A percentile compares a stretch with the other conserved stretches of the same genome.
These are phyloP conservation scores for Hippocampus barbouri DNA, from an alignment of 2,113 vertebrate species.

Conservation along the genomic window DNA sequence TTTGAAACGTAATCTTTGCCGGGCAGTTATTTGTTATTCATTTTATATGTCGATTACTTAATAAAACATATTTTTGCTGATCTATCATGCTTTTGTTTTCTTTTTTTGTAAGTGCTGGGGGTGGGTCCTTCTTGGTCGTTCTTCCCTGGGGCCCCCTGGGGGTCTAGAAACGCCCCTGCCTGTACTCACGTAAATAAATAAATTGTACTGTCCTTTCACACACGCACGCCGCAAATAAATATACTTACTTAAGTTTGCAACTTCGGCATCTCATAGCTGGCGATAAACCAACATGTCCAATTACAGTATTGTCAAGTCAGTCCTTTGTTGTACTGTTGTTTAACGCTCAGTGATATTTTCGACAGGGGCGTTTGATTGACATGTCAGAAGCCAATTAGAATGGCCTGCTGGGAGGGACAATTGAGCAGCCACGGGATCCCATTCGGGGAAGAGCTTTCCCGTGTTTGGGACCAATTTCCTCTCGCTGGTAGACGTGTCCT, in stretches of 20 bases:
- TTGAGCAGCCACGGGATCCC: slow-evolving; percentile 8
- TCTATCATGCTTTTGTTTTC: too few relatives aligned
- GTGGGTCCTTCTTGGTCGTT: too few relatives aligned
- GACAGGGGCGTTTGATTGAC: slow-evolving; percentile 32
- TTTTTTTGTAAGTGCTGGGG: too few relatives aligned
- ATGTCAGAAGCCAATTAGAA: slow-evolving; percentile 9
- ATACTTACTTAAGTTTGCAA: background rate
- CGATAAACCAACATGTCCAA: too few relatives aligned
- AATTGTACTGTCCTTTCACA: background rate
- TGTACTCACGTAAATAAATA: too few relatives aligned
- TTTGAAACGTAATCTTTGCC: too few relatives aligned
- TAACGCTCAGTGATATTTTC: background rate
- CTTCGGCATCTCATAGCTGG: background rate
- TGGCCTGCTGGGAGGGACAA: slow-evolving; percentile 19
- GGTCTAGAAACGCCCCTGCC: too few relatives aligned
- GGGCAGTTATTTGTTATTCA: too few relatives aligned
- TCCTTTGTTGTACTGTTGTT: background rate
- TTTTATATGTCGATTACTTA: too few relatives aligned
- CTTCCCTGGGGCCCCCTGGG: too few relatives aligned
- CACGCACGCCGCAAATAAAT: background rate
- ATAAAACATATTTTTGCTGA: too few relatives aligned
- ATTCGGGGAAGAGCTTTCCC: slow-evolving; percentile 16
- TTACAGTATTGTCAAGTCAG: background rate
- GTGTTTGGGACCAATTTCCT: slow-evolving; percentile 45
- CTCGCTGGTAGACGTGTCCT: slow-evolving; percentile 3